Evolutionary conservation across 2,797 vertebrate genomes (phyloP).

Genomic region (Poliocrania exsul): DNA sequence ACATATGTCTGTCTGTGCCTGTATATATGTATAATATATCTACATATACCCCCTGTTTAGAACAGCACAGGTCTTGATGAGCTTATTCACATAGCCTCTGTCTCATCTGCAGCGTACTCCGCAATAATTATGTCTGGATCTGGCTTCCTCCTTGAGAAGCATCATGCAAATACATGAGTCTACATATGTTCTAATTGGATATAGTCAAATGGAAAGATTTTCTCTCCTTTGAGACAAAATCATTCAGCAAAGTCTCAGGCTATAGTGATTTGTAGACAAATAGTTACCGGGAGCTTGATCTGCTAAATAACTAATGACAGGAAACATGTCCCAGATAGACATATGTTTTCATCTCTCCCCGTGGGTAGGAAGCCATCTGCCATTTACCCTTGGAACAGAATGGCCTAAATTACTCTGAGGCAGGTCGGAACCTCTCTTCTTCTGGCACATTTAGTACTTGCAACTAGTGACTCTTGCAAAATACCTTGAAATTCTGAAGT

Average conservation of each 20-base stretch:
- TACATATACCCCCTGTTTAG: too few species aligned
- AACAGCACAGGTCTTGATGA: background rate
- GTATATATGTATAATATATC: fast-evolving
- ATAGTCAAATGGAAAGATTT: background rate
- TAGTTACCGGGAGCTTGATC: background rate
- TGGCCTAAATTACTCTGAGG: constrained; percentile 14
- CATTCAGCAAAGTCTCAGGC: background rate
- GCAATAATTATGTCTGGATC: background rate
- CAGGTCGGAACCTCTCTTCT: background rate
- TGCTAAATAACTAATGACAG: background rate
- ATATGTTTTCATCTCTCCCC: background rate
- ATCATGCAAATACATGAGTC: background rate
- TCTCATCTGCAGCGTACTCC: background rate
- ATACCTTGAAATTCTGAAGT: background rate
- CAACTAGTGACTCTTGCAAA: background rate
- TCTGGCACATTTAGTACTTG: background rate
- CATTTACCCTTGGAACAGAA: background rate
- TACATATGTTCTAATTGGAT: background rate
- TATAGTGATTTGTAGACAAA: background rate
- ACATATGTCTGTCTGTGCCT: fast-evolving
- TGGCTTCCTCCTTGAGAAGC: background rate
- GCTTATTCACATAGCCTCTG: fast-evolving
- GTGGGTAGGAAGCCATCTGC: constrained; percentile 9
- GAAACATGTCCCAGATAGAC: background rate
- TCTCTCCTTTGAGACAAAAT: background rate